Evolutionary conservation across 1,140 invertebrate genomes (phyloP), one percentile per base, ranked within the genome.

Genomic region (Nasonia giraulti): DNA sequence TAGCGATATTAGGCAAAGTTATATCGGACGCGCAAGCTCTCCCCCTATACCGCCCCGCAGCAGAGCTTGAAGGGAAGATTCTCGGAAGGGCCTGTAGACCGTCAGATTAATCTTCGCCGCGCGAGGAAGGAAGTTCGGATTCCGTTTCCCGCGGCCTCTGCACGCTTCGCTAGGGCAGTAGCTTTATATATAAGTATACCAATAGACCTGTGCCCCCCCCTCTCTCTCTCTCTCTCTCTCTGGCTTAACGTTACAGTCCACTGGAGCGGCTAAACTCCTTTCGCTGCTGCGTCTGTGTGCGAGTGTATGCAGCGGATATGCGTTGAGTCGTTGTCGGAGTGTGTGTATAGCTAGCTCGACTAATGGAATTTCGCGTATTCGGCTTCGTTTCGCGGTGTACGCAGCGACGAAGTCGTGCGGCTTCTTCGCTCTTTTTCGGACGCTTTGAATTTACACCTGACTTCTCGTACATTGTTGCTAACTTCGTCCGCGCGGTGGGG

Each of bases 241-340:
- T 90, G 89, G 87, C 87, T 91, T 87, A 89, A 91, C 55, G 91
- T 92, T 93, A 92, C 90, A 92, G 90, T 90, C 89, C 91, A 92
- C 87, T 89, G 91, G 88, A 93, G 91, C 91, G 90, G 83, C 89
- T 92, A 91, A 93, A 92, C 89, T 91, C 88, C 89, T 89, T 89
- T 88, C 12, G 69, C 68, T 33, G 2, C 33, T 37, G 0, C 0
- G 3, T 37, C 33, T 62, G 17, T 62, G 5, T 55, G 11, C 1
- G 27, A 27, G 27, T 55, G 20, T 44, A 40, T 55, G 40, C 23
- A 11, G n/a, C 37, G 3, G 33, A 20, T 14, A 14, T 1, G 55
- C 4, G 55, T n/a, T n/a, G 55, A 62, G 55, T 62, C 55, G 55
- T 31, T 47, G 71, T 69, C 86, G 33, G 76, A 69, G 33, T 44